phyloP scores from a whole-genome alignment of 2,888 invertebrate species.

The Lepidocyrtoides sp. region DNA sequence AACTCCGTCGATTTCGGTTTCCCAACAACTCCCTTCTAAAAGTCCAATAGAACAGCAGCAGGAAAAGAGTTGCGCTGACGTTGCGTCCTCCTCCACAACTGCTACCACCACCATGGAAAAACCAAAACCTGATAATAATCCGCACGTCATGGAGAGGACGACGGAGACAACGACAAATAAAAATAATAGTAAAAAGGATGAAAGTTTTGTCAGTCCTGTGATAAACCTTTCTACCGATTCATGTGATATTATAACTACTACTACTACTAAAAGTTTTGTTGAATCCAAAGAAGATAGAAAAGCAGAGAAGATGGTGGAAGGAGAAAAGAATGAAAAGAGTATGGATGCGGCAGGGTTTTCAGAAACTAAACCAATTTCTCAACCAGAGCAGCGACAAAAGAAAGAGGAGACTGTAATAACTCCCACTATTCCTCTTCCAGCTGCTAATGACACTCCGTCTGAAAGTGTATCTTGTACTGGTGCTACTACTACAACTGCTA shows the following conservation, averaged over 20 bases:
- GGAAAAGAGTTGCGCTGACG: neutral
- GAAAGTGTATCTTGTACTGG: slow-evolving; percentile 38
- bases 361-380: slow-evolving; percentile 40
- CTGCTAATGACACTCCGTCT: neutral
- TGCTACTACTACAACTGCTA: slow-evolving; percentile 55
- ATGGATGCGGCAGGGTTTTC: slow-evolving; percentile 54
- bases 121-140: slow-evolving; percentile 21
- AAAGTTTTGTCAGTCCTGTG: slow-evolving; percentile 73
- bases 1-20: neutral
- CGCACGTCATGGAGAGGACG: neutral
- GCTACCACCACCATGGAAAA: neutral
- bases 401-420: neutral
- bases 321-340: slow-evolving; percentile 6
- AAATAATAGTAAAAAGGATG: slow-evolving; percentile 32
- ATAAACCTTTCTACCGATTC: slow-evolving; percentile 71
- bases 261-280: slow-evolving; percentile 45
- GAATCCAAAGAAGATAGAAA: neutral
- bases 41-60: no score
- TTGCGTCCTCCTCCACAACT: neutral
- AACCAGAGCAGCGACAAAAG: neutral
- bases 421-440: neutral
- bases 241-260: slow-evolving; percentile 71
- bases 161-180: neutral
- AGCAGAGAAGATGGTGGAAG: neutral
- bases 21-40: neutral